These are phyloP conservation scores for Dendroctonus ponderosae DNA, from an alignment of 1,140 invertebrate species.

Conservation along the genomic window DNA sequence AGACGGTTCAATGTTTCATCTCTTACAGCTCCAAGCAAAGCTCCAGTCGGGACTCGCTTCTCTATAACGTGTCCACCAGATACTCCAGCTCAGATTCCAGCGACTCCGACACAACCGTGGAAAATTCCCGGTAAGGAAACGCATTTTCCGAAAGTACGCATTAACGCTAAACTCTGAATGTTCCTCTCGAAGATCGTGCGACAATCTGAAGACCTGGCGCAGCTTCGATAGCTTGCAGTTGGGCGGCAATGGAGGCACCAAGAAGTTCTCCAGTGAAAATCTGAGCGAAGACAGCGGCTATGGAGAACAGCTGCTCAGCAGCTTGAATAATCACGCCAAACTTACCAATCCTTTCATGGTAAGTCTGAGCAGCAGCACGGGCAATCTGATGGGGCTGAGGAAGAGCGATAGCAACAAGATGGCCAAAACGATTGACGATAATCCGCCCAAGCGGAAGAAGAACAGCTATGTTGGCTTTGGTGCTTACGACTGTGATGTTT, in stretches of 20 bases:
- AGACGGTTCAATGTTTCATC: not conserved
- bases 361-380: conserved; percentile 49
- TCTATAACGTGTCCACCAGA: conserved; percentile 35
- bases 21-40: conserved; percentile 29
- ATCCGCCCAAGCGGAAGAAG: conserved; percentile 27
- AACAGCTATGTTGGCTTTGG: conserved; percentile 37
- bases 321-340: conserved; percentile 39
- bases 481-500: conserved; percentile 48
- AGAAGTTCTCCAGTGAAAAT: conserved; percentile 67
- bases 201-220: conserved; percentile 53
- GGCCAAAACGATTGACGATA: conserved; percentile 4
- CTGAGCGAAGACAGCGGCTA: conserved; percentile 74
- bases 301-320: conserved; percentile 56
- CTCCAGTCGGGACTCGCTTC: conserved; percentile 34
- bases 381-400: conserved; percentile 8
- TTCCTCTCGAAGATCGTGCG: conserved; percentile 36
- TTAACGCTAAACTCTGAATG: not conserved
- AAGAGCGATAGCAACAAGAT: conserved; percentile 18
- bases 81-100: conserved; percentile 40
- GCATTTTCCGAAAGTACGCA: not conserved
- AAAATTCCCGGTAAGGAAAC: conserved; percentile 32
- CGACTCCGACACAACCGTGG: conserved; percentile 46
- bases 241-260: conserved; percentile 36
- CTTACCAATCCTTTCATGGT: conserved; percentile 45
- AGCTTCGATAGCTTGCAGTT: conserved; percentile 54